Evolutionary conservation across 2,888 invertebrate species (phyloP), one percentile per base, ranked within the genome.

Genomic region (Cheilosia pagana): DNA sequence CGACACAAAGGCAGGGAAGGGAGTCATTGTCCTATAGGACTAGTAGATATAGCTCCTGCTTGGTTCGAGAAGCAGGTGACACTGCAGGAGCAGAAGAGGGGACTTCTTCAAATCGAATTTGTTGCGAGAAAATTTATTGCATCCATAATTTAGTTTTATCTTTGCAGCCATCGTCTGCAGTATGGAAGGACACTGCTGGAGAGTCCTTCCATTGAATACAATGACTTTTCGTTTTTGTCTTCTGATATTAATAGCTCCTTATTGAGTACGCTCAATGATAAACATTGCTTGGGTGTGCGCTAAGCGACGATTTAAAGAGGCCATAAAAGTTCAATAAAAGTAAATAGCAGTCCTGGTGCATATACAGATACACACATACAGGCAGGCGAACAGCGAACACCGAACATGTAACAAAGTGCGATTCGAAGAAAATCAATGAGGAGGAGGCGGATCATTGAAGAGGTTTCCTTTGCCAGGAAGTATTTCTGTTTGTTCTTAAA

Each of bases 91-190:
- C n/a, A n/a, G n/a, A n/a, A n/a, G n/a, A n/a, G 55, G 50, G 70
- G 81, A 76, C 85, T 81, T 71, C 75, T 81, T 85, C 81, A 76
- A 81, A 85, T 85, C 85, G 85, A 85, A 85, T 85, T 85, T 85
- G 85, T 81, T 85, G 81, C 55, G 48, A 81, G 85, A 76, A 85
- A 83, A 85, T 85, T 85, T 85, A 85, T 85, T 71, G 70, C 85
- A 81, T 85, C 81, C 81, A 85, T 85, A 81, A 85, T 81, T 75
- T 85, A 85, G 85, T 75, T 81, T 81, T 85, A 85, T 85, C 85
- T 81, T 67, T 60, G 76, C 60, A 81, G 75, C 81, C 75, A 85
- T 85, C 85, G 85, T 85, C 81, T 85, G 81, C 81, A 85, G 76
- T 25, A 53, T 55, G 63, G 70, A 81, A 78, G 78, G 79, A 76